Conservation (phyloP, 92 coral and sea anemone genomes). For the Epizoanthus rinbou region DNA sequence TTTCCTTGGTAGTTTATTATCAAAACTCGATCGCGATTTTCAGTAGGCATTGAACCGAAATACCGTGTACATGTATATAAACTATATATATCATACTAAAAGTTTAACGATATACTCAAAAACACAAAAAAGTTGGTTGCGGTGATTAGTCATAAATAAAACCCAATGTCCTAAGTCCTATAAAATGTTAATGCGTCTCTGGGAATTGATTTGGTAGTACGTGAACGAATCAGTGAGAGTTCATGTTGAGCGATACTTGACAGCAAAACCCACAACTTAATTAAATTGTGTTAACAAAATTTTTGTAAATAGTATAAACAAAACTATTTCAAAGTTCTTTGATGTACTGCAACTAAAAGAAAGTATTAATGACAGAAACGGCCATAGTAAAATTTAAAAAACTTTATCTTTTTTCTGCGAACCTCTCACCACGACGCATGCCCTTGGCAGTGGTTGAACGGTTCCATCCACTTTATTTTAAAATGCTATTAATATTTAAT, state of each 20-base stretch:
- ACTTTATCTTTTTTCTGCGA: neutral
- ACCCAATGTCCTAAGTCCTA: neutral
- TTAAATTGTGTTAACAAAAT: neutral
- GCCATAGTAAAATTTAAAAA: neutral
- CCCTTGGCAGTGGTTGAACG: neutral
- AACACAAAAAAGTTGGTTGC: neutral
- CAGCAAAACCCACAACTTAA: constrained; percentile 19
- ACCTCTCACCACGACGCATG: neutral
- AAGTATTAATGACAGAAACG: too few relatives aligned
- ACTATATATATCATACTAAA: neutral
- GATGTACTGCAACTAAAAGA: neutral
- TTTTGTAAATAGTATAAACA: neutral
- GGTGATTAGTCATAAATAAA: constrained; percentile 1
- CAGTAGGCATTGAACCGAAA: neutral
- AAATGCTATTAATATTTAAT: constrained; percentile 17
- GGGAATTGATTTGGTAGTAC: constrained; percentile 4
- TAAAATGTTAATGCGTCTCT: constrained; percentile 22
- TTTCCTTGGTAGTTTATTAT: neutral
- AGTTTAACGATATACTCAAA: constrained; percentile 1
- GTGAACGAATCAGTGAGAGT: constrained; percentile 6
- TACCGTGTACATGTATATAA: neutral
- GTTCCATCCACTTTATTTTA: constrained; percentile 22
- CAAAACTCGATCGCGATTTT: neutral
- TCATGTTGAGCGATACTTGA: neutral
- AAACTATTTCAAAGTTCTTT: neutral